Evolutionary conservation across 2,113 vertebrate species (phyloP).

Genomic region (Rhabdomys dilectus): DNA sequence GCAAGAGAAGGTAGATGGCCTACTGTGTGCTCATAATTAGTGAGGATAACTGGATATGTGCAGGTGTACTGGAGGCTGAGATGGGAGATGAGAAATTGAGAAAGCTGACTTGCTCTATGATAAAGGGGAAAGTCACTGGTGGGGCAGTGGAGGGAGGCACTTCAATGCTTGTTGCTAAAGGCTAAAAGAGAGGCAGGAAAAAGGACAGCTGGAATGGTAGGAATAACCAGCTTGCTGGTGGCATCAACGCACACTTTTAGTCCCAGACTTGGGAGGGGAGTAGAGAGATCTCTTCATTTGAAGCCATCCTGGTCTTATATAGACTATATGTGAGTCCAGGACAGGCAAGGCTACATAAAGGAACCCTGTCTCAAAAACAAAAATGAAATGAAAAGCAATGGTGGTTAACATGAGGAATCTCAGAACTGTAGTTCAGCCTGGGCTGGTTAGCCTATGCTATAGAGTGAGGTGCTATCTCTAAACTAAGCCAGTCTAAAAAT

Average conservation of each 20-base stretch:
- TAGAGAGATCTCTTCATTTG: not conserved
- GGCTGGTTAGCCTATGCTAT: not conserved
- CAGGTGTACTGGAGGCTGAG: not conserved
- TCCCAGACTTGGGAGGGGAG: not conserved
- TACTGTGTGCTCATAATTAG: not conserved
- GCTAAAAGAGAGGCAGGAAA: not conserved
- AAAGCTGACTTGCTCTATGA: not conserved
- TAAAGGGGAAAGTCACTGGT: not conserved
- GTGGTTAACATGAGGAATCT: not conserved
- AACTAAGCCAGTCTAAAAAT: not conserved
- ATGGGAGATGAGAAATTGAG: not conserved
- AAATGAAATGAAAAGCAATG: not conserved
- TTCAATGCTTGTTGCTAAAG: not conserved
- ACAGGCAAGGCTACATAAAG: not conserved
- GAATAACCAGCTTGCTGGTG: not conserved
- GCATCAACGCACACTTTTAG: not conserved
- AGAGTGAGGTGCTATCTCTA: not conserved
- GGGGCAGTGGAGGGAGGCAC: too few relatives aligned
- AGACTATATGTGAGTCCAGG: not conserved
- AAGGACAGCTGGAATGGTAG: not conserved
- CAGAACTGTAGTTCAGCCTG: not conserved
- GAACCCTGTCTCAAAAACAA: not conserved
- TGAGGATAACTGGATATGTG: not conserved
- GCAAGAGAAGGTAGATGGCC: not conserved
- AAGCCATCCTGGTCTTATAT: not conserved